These are phyloP conservation scores for Perodicticus potto DNA, from an alignment of 2,797 vertebrate genomes.

Conservation along the genomic window DNA sequence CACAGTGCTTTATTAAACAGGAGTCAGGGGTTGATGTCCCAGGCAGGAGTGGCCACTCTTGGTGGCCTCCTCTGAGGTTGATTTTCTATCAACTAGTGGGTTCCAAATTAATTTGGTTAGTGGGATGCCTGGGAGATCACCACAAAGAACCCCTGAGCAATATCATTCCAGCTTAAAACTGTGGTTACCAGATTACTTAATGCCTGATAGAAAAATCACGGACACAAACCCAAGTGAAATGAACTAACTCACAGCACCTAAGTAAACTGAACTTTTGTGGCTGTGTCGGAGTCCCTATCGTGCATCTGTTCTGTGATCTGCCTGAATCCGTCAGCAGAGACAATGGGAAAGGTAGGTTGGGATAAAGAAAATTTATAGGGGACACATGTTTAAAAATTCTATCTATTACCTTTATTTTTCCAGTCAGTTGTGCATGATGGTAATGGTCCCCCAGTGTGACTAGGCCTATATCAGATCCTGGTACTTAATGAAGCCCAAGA, in stretches of 20 bases:
- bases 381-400: neutral
- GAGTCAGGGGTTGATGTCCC: neutral
- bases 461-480: neutral
- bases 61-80: neutral
- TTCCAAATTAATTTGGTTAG: neutral
- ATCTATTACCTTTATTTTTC: neutral
- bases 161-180: neutral
- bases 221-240: neutral
- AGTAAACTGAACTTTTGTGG: neutral
- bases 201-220: neutral
- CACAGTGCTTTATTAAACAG: neutral
- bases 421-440: neutral
- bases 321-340: neutral
- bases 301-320: neutral
- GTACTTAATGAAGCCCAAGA: neutral
- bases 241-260: neutral
- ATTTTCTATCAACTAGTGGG: neutral
- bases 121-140: neutral
- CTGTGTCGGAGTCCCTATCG: fast-evolving
- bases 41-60: neutral
- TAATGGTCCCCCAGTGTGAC: neutral
- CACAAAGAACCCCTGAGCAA: neutral
- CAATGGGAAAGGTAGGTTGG: neutral
- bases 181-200: neutral
- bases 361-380: neutral